Conservation (phyloP, 2,888 invertebrate genomes). For the Cinara cedri region DNA sequence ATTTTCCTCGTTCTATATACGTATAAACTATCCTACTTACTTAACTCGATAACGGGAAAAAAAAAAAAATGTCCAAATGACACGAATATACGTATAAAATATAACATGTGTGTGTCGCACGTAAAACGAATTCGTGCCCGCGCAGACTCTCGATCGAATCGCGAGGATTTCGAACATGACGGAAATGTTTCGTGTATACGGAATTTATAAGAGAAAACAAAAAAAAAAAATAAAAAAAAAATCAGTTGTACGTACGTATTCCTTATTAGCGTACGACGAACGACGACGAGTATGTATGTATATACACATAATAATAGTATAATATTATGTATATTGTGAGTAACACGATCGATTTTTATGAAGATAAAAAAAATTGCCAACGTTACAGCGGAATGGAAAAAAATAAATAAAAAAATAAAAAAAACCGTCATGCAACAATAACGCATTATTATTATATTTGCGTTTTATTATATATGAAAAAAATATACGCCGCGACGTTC, state of each 20-base stretch:
- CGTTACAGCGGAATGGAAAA: no score
- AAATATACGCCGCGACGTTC: no score
- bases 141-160: not conserved
- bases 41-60: not conserved
- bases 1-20: not conserved
- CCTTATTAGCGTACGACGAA: not conserved
- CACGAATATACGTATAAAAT: no score
- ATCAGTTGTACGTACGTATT: not conserved
- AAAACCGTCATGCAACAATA: not conserved
- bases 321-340: not conserved
- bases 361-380: no score
- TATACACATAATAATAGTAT: no score
- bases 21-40: no score
- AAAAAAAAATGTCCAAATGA: not conserved
- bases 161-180: slow-evolving; percentile 9
- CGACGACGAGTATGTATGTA: not conserved
- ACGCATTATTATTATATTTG: not conserved
- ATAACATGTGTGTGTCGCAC: no score
- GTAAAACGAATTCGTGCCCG: not conserved
- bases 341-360: not conserved
- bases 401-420: not conserved
- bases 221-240: not conserved
- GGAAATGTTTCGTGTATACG: not conserved
- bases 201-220: not conserved
- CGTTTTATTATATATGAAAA: no score